Conservation (phyloP, 2,797 vertebrate species). For the Scleropages formosus region DNA sequence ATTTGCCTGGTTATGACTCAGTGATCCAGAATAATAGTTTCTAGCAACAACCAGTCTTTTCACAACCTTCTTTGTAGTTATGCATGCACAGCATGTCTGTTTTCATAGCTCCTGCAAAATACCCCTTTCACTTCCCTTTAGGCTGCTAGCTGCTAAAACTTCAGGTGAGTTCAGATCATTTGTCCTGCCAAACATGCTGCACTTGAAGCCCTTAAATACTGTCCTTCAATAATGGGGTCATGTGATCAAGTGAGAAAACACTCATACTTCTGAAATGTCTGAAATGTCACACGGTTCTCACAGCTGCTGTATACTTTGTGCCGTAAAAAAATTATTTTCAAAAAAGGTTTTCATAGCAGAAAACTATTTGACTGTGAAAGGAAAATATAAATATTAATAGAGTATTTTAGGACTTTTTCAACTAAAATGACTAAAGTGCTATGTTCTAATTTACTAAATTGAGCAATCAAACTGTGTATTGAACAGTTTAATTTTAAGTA, state of each 20-base stretch:
- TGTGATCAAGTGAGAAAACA: not conserved
- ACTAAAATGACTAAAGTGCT: too few relatives aligned
- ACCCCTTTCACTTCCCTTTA: constrained; percentile 48
- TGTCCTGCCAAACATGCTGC: not conserved
- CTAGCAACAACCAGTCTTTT: not conserved
- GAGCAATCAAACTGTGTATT: too few relatives aligned
- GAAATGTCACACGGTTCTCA: not conserved
- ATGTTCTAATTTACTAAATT: too few relatives aligned
- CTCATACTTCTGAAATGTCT: not conserved
- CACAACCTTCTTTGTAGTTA: constrained; percentile 27
- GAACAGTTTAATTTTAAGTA: too few relatives aligned
- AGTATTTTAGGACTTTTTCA: too few relatives aligned
- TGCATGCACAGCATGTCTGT: constrained; percentile 38
- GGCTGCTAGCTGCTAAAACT: not conserved
- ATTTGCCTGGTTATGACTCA: not conserved
- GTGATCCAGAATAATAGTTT: not conserved
- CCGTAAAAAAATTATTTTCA: not conserved
- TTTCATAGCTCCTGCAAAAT: constrained; percentile 52
- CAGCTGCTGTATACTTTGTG: too few relatives aligned
- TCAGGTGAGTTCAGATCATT: not conserved
- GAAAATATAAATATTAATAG: too few relatives aligned
- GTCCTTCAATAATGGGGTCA: not conserved
- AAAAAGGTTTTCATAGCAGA: too few relatives aligned
- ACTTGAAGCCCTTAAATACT: not conserved
- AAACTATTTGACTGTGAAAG: too few relatives aligned